Evolutionary conservation across 2,888 invertebrate species (phyloP).

Genomic region (Drosophila trichaetosa): DNA sequence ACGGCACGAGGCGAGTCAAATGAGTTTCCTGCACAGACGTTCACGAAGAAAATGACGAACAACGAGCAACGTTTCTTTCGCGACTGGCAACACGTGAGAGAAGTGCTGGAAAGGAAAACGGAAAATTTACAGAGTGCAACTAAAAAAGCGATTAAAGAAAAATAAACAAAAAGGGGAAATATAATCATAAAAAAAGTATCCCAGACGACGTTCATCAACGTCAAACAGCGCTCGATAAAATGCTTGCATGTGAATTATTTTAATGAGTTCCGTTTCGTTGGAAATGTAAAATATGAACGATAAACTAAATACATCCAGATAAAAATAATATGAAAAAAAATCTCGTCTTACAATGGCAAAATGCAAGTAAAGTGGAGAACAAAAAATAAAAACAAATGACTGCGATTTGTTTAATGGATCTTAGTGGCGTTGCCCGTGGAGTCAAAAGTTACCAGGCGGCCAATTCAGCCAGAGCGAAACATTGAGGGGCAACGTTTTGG

Average conservation of each 20-base stretch:
- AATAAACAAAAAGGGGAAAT: conserved; percentile 48
- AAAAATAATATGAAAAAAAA: conserved; percentile 30
- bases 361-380: conserved; percentile 12
- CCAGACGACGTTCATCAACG: conserved; percentile 79
- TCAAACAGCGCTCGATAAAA: conserved; percentile 77
- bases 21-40: conserved; percentile 76
- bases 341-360: conserved; percentile 42
- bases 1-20: conserved; percentile 63
- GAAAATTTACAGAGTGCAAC: conserved; percentile 73
- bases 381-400: conserved; percentile 37
- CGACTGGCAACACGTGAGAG: conserved; percentile 58
- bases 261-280: conserved; percentile 80
- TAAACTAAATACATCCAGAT: conserved; percentile 73
- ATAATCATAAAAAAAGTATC: conserved; percentile 51
- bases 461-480: conserved; percentile 24
- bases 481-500: conserved; percentile 41
- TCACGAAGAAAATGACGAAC: conserved; percentile 17
- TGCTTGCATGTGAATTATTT: conserved; percentile 80
- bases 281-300: conserved; percentile 78
- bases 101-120: conserved; percentile 70
- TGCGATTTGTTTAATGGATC: conserved; percentile 48
- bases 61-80: conserved; percentile 14
- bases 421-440: conserved; percentile 15
- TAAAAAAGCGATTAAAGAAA: conserved; percentile 51
- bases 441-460: conserved; percentile 41